Conservation (phyloP, 23 tunicate genomes). For the Clavelina lepadiformis region DNA sequence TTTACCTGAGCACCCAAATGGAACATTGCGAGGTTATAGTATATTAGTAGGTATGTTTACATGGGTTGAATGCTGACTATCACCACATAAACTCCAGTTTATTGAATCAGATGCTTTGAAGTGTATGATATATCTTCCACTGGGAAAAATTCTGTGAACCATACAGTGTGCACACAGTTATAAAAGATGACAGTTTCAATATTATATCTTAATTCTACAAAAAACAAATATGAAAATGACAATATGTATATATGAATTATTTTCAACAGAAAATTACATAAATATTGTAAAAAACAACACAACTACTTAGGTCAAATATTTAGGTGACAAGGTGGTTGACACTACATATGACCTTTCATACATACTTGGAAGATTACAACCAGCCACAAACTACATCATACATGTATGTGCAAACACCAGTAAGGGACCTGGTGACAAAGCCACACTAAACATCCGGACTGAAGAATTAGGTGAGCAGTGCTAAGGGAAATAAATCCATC, state of each 20-base stretch:
- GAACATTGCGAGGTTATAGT: conserved; percentile 50
- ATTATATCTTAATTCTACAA: too few relatives aligned
- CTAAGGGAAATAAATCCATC: background rate
- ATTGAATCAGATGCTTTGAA: too few relatives aligned
- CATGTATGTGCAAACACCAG: conserved; percentile 62
- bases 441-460: conserved; percentile 33
- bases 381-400: conserved; percentile 50
- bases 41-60: conserved; percentile 52
- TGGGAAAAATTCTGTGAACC: too few relatives aligned
- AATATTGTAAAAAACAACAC: background rate
- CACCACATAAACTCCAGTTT: too few relatives aligned
- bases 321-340: conserved; percentile 68
- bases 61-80: too few relatives aligned
- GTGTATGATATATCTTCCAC: too few relatives aligned
- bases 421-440: conserved; percentile 61
- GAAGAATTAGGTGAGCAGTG: conserved; percentile 59
- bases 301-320: background rate
- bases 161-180: too few relatives aligned
- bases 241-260: too few relatives aligned
- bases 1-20: conserved; percentile 64
- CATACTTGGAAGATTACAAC: conserved; percentile 50
- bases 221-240: too few relatives aligned
- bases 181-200: too few relatives aligned
- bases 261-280: background rate
- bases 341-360: conserved; percentile 35